These are phyloP conservation scores for Rhadina sibilatrix DNA, from an alignment of 2,113 vertebrate genomes.

Conservation along the genomic window DNA sequence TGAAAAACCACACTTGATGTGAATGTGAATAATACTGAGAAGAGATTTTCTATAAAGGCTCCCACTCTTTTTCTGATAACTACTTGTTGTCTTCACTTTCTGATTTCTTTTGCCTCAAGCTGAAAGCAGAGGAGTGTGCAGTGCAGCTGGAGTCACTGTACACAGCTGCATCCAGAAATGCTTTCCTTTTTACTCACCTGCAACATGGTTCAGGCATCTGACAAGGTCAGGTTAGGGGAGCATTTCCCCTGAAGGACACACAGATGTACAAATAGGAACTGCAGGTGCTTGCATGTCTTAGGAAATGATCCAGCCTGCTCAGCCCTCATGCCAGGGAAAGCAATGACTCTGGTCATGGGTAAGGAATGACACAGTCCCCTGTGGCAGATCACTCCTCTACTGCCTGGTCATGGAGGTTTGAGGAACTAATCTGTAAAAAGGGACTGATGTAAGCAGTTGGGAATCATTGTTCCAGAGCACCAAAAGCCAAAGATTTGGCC, in stretches of 20 bases:
- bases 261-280: not conserved
- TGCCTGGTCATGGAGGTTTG: not conserved
- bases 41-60: not conserved
- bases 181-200: not conserved
- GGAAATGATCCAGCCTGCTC: not conserved
- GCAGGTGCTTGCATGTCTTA: rapidly evolving
- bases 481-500: not conserved
- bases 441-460: not conserved
- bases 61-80: not conserved
- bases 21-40: not conserved
- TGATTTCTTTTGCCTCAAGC: not conserved
- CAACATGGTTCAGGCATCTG: not conserved
- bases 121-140: not conserved
- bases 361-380: not conserved
- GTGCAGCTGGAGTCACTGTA: not conserved
- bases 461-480: not conserved
- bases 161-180: rapidly evolving
- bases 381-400: not conserved
- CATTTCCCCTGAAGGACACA: not conserved
- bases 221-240: not conserved
- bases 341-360: not conserved
- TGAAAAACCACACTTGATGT: not conserved
- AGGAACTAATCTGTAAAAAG: not conserved
- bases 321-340: not conserved
- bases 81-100: not conserved